Evolutionary conservation across 2,113 vertebrate species (phyloP), one percentile per base, ranked within the genome.

Genomic region (Beaufortia kweichowensis): DNA sequence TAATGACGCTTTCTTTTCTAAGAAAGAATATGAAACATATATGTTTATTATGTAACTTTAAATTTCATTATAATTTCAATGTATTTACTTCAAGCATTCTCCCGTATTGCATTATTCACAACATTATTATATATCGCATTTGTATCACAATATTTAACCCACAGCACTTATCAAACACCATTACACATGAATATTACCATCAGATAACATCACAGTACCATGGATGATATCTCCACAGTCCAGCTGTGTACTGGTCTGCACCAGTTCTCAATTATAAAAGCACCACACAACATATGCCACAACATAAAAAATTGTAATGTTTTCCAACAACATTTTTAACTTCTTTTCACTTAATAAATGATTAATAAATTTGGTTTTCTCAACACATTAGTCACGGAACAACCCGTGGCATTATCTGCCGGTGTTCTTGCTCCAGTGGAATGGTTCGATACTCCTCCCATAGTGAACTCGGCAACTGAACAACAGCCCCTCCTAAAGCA

Each of bases 401-500:
- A 31, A 19, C 53, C 41, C 12, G 12, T 15, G 35, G 55, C 35
- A 43, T 48, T 57, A 60, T 48, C 29, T 11, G 50, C 29, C 50
- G 48, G 39, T n/a, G 15, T 5, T 17, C 28, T 28, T 35, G 46
- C 75, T 73, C 68, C 60, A 65, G 12, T 35, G 9, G 9, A 3
- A 35, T 9, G 33, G 28, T 69, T 28, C 6, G 41, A 21, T 56
- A 15, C 55, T 67, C 62, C 68, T 41, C 17, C 63, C 63, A 41
- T 76, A 29, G 46, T 14, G 63, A 48, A 33, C 64, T 41, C 26
- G 19, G 23, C 6, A 76, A 83, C 83, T 76, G 80, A 85, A 89
- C 83, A 86, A 85, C 24, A 78, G 75, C 83, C 87, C 85, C 86
- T 43, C 87, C 90, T 87, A 72, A 31, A 66, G 81, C 82, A 84